A percentile compares a stretch with the other conserved stretches of the same genome.
These are phyloP conservation scores for Acronicta aceris DNA, from an alignment of 2,888 invertebrate genomes.

Conservation along the genomic window DNA sequence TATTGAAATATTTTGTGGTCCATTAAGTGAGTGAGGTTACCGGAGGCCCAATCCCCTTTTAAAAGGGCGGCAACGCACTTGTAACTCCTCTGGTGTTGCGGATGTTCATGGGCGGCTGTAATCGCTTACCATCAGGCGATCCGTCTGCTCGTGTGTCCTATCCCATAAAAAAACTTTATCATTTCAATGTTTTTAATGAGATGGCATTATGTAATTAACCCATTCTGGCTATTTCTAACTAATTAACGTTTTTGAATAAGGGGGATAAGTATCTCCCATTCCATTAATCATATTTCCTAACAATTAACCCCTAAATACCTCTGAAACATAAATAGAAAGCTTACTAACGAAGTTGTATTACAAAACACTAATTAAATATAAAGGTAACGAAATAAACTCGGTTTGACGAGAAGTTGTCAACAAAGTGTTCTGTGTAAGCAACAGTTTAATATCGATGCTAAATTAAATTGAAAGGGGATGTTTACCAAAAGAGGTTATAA, in stretches of 20 bases:
- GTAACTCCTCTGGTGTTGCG: no score
- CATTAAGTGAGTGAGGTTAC: no score
- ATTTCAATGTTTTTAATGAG: no score
- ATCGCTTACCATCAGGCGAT: no score
- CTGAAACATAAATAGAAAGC: constrained; percentile 17
- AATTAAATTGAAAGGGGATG: constrained; percentile 5
- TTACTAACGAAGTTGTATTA: constrained; percentile 11
- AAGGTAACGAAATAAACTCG: constrained; percentile 35
- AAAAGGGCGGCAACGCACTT: no score
- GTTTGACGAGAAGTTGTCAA: constrained; percentile 26
- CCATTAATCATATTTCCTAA: not conserved
- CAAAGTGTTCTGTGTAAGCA: constrained; percentile 13
- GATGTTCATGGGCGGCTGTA: no score
- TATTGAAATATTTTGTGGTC: no score
- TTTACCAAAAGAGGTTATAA: not conserved
- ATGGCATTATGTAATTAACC: no score
- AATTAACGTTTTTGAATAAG: not conserved
- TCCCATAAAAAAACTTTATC: no score
- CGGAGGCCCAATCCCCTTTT: no score
- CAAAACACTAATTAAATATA: constrained; percentile 32
- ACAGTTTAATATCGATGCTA: constrained; percentile 11
- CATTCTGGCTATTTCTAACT: not conserved
- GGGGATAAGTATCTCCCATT: not conserved
- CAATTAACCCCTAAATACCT: not conserved
- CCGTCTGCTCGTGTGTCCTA: no score